Base-by-base conservation (phyloP, 53 echinoderm and acorn worm species). In the Stichopus horrens region DNA sequence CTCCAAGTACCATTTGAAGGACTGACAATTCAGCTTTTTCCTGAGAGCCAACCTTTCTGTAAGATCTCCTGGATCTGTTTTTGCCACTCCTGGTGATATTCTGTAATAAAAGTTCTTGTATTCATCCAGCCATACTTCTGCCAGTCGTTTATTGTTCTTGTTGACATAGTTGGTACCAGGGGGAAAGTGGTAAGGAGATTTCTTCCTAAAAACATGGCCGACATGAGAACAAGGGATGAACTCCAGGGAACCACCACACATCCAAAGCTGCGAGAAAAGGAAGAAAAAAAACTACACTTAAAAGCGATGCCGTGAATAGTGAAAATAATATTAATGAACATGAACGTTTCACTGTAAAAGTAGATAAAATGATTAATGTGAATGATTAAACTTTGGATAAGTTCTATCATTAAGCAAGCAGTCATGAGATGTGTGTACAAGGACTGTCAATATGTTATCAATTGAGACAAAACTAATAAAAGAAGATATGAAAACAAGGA, bases 201-300 rank as follows among this genome's bases (percentile, higher is more conserved):
- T 93, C 90, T 99, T 99, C 74, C 99, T 89, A 91, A 99, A 99
- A 9, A 99, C 99, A 74, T 99, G 99, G 18, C 99, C 99, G 13
- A 99, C 99, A 78, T 99, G 99, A 13, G 99, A 99, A 71, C 99
- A 99, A 5, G 99, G 96, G 75, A 99, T 92, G 53, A 99, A 96
- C 86, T 99, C 99, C 21, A 99, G 90, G 9, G 94, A 93, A 6
- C 99, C 99, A 9, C 99, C 99, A 67, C 99, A 99, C 99, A 99
- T 99, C 99, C 99, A 99, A 79, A 99, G 92, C 99, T 99, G 86
- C 21, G 22, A 60, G n/a, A 54, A 53, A 55, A 20, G 21, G 73
- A 74, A 8, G 55, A 54, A 74, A 58, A 58, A 58, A 9, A 88
- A 5, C 11, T 16, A 20, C 14, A 58, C 8, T 13, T 58, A 13